Evolutionary conservation across 2,888 invertebrate genomes (phyloP).

Genomic region (Pterostichus niger): DNA sequence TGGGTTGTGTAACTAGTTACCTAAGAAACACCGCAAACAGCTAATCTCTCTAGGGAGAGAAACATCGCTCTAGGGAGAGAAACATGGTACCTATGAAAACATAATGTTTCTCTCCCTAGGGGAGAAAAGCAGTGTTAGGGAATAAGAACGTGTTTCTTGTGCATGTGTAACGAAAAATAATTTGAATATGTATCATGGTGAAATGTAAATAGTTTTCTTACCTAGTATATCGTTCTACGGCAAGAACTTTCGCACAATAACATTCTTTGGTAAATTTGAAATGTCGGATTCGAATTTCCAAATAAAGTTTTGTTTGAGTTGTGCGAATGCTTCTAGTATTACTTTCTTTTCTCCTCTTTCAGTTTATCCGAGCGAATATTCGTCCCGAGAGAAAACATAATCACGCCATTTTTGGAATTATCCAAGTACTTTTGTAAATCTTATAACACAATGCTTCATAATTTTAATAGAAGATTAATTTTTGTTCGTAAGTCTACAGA

Average conservation of each 20-base stretch:
- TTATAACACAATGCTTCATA: conserved; percentile 64
- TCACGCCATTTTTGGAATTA: conserved; percentile 72
- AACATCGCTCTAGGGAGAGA: no score
- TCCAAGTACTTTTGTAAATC: conserved; percentile 71
- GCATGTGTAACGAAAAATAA: no score
- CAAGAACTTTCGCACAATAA: conserved; percentile 74
- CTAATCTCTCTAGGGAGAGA: no score
- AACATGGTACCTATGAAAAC: no score
- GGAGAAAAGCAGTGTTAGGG: no score
- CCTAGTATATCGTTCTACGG: conserved; percentile 76
- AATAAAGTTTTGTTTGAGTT: conserved; percentile 73
- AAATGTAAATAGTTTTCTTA: conserved; percentile 56
- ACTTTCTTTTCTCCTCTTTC: conserved; percentile 69
- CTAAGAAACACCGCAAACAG: no score
- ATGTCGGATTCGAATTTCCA: conserved; percentile 74
- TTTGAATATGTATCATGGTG: no score
- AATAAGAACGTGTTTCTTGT: no score
- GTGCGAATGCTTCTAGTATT: conserved; percentile 72
- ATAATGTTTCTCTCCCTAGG: no score
- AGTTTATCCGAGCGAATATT: conserved; percentile 71
- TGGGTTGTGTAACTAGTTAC: no score
- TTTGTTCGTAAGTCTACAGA: neutral
- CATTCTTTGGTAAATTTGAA: conserved; percentile 73
- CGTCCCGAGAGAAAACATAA: conserved; percentile 74
- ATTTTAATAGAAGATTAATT: neutral